A percentile compares a stretch with the other conserved stretches of the same genome.
These are phyloP conservation scores for Trachelus stipa DNA, from an alignment of 2,888 invertebrate genomes.

Conservation along the genomic window DNA sequence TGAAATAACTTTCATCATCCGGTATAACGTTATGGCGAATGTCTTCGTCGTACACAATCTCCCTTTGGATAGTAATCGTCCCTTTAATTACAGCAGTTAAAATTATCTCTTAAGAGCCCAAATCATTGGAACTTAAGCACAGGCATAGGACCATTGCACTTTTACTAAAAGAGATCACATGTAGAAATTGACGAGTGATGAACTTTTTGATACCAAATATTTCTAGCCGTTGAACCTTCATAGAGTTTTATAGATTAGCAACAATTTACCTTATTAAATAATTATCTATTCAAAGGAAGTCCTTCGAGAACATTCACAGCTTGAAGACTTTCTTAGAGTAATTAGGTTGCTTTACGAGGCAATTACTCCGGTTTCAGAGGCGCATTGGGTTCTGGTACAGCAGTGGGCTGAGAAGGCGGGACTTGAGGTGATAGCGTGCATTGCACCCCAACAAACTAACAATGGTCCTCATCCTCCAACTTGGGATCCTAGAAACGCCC, in stretches of 20 bases:
- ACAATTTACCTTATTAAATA: background rate
- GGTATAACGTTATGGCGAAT: background rate
- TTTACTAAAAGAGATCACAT: background rate
- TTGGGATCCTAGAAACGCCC: conserved; percentile 78
- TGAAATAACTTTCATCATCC: background rate
- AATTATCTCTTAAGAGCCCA: background rate
- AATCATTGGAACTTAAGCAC: background rate
- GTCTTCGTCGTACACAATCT: background rate
- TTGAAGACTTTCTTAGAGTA: background rate
- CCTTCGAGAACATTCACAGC: background rate
- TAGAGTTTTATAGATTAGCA: background rate
- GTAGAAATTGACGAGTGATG: background rate
- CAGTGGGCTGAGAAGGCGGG: conserved; percentile 61
- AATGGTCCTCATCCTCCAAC: conserved; percentile 68
- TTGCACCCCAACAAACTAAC: conserved; percentile 41
- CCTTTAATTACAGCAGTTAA: background rate
- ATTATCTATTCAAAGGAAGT: background rate
- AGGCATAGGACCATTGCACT: background rate
- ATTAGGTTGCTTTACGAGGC: background rate
- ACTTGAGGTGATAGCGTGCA: conserved; percentile 58
- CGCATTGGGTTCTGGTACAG: conserved; percentile 59
- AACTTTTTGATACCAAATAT: background rate
- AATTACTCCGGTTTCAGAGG: conserved; percentile 43
- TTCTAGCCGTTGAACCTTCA: background rate
- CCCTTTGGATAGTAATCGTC: background rate